Evolutionary conservation across 2,888 invertebrate genomes (phyloP).

Genomic region (Hypercompe scribonia): DNA sequence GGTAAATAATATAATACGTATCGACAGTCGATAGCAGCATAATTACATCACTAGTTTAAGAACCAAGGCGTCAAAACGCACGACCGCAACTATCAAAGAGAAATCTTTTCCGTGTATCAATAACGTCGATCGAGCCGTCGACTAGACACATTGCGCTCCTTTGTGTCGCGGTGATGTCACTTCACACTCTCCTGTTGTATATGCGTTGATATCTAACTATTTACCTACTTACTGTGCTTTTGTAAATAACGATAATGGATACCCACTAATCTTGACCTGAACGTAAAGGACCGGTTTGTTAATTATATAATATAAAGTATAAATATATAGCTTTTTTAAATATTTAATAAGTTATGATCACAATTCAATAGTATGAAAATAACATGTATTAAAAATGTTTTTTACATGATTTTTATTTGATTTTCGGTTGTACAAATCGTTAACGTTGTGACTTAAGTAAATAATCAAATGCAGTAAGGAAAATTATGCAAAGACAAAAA

Average conservation of each 20-base stretch:
- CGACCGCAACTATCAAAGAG: constrained; percentile 86
- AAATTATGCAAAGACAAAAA: too few species aligned
- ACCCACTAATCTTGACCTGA: too few species aligned
- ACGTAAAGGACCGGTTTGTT: too few species aligned
- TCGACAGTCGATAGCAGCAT: neutral
- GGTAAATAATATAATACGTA: neutral
- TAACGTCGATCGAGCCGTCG: constrained; percentile 75
- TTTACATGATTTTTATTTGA: too few species aligned
- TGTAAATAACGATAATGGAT: neutral
- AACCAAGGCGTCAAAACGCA: constrained; percentile 81
- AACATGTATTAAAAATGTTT: too few species aligned
- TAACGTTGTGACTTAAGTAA: too few species aligned
- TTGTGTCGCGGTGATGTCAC: constrained; percentile 63
- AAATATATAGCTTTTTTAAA: too few species aligned
- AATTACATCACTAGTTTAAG: constrained; percentile 37
- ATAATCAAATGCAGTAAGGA: too few species aligned
- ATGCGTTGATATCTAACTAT: constrained; percentile 7
- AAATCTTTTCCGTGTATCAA: constrained; percentile 88
- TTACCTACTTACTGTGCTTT: constrained; percentile 2
- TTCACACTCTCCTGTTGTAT: constrained; percentile 38
- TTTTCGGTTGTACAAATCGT: too few species aligned
- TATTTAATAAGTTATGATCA: too few species aligned
- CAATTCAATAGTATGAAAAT: too few species aligned
- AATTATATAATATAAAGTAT: too few species aligned
- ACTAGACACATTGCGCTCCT: constrained; percentile 76